Conservation (phyloP, 2,888 invertebrate genomes). For the Calephelis perditalis region DNA sequence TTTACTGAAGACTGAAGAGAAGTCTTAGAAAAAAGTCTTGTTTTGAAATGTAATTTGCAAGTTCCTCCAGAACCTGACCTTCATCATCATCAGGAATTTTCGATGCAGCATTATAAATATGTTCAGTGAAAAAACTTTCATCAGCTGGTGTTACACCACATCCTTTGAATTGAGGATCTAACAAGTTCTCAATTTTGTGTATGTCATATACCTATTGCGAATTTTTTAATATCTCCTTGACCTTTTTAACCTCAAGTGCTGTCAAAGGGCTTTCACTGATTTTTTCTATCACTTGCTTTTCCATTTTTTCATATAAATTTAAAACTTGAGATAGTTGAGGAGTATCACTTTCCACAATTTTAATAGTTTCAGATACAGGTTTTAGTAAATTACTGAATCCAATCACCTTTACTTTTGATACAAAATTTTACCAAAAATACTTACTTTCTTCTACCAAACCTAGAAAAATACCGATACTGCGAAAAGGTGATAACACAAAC, state of each 20-base stretch:
- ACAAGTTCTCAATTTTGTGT: too few relatives aligned
- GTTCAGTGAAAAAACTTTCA: neutral
- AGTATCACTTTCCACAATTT: too few relatives aligned
- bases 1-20: neutral
- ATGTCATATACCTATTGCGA: too few relatives aligned
- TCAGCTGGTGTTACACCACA: neutral
- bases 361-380: too few relatives aligned
- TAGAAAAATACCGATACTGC: neutral
- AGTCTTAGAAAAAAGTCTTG: neutral
- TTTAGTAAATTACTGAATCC: too few relatives aligned
- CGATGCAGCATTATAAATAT: neutral
- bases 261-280: too few relatives aligned
- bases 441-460: neutral
- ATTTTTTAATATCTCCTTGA: too few relatives aligned
- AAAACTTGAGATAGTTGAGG: too few relatives aligned
- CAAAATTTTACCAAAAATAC: neutral
- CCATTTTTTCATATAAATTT: too few relatives aligned
- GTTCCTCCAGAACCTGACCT: neutral
- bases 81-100: neutral
- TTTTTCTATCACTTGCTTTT: too few relatives aligned
- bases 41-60: neutral
- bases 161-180: neutral
- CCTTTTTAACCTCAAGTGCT: too few relatives aligned
- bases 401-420: neutral
- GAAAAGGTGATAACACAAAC: neutral